Conservation (phyloP, 1,140 invertebrate genomes). For the Halictus rubicundus region DNA sequence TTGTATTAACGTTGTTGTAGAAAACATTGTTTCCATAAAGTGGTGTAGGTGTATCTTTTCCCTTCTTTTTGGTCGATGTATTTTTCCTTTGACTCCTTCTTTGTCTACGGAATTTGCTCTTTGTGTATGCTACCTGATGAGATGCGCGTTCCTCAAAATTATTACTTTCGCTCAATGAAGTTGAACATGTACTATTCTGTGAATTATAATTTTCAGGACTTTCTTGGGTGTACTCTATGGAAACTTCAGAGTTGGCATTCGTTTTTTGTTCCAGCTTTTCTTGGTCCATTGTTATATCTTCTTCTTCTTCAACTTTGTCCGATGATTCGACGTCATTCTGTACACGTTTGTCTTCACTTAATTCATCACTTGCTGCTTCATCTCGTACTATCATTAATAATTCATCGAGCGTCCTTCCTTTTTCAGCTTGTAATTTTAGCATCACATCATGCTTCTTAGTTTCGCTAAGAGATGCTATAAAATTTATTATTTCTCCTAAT, state of each 20-base stretch:
- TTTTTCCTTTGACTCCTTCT: conserved; percentile 36
- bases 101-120: conserved; percentile 2
- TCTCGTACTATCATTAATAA: conserved; percentile 47
- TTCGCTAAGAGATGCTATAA: conserved; percentile 41
- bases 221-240: no score
- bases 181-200: conserved; percentile 8
- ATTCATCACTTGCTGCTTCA: conserved; percentile 29
- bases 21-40: conserved; percentile 16
- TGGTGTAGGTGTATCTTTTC: conserved; percentile 1
- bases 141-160: neutral
- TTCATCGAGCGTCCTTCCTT: conserved; percentile 4
- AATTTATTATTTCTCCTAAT: conserved; percentile 41
- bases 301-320: neutral
- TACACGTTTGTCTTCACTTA: conserved; percentile 28
- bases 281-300: neutral
- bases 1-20: neutral
- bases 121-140: neutral
- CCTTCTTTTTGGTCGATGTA: conserved; percentile 18
- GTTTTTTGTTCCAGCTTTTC: neutral
- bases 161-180: neutral
- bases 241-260: neutral
- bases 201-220: neutral
- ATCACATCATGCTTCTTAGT: conserved; percentile 28
- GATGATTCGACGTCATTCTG: conserved; percentile 1
- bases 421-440: conserved; percentile 33